These are phyloP conservation scores for Athalia circularis DNA, from an alignment of 2,888 invertebrate genomes.

Conservation along the genomic window DNA sequence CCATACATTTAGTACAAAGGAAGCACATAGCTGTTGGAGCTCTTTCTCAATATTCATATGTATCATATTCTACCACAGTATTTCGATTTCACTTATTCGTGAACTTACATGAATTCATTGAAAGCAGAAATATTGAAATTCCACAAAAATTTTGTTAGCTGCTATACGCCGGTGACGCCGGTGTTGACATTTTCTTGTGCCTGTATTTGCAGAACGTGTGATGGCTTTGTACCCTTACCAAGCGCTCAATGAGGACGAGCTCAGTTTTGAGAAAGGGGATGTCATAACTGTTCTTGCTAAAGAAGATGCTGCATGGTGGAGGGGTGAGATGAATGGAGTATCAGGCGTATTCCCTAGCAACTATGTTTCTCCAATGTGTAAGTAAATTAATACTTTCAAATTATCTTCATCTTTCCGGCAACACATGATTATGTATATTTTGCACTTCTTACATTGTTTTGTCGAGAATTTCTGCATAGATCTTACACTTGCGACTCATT, in stretches of 20 bases:
- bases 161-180: background rate
- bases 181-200: background rate
- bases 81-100: too few relatives aligned
- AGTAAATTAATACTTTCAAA: constrained; percentile 71
- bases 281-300: constrained; percentile 92
- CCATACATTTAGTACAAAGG: too few relatives aligned
- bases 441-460: constrained; percentile 8
- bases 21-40: too few relatives aligned
- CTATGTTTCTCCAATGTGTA: constrained; percentile 89
- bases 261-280: constrained; percentile 94
- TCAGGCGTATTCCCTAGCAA: constrained; percentile 97
- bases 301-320: constrained; percentile 99
- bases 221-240: constrained; percentile 95
- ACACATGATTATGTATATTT: background rate
- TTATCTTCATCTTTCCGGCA: background rate
- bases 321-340: constrained; percentile 92
- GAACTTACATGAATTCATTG: too few relatives aligned
- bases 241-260: constrained; percentile 95
- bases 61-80: too few relatives aligned
- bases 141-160: too few relatives aligned
- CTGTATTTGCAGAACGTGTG: constrained; percentile 83
- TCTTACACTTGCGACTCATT: background rate
- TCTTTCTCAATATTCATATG: too few relatives aligned
- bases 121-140: too few relatives aligned
- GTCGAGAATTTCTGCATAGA: background rate